phyloP scores from a whole-genome alignment of 2,888 invertebrate species.

The Cetonia aurata region DNA sequence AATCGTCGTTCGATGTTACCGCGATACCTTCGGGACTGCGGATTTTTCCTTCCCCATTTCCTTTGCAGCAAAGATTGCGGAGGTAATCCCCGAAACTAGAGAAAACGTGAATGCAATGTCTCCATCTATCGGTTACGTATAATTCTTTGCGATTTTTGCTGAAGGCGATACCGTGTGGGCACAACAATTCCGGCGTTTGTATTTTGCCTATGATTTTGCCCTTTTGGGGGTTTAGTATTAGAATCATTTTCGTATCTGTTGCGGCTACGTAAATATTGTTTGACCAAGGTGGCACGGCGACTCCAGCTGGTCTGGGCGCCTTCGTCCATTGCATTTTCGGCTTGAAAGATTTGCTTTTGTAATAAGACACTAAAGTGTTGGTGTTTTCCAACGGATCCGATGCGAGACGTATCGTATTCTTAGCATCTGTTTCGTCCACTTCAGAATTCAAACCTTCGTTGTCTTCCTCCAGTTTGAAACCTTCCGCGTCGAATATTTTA shows the following conservation, averaged over 20 bases:
- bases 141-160: conserved; percentile 71
- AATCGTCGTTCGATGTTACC: conserved; percentile 68
- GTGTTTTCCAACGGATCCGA: conserved; percentile 69
- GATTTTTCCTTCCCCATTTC: conserved; percentile 73
- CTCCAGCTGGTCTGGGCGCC: conserved; percentile 76
- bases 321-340: conserved; percentile 72
- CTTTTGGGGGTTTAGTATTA: conserved; percentile 58
- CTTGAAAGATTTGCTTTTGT: conserved; percentile 69
- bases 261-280: conserved; percentile 78
- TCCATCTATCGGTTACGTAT: conserved; percentile 77
- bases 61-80: conserved; percentile 75
- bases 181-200: conserved; percentile 71
- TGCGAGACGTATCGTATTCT: conserved; percentile 58
- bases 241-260: conserved; percentile 61
- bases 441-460: conserved; percentile 67
- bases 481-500: conserved; percentile 71
- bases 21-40: conserved; percentile 82
- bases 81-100: conserved; percentile 73
- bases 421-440: conserved; percentile 64
- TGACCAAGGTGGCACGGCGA: conserved; percentile 75
- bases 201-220: conserved; percentile 69
- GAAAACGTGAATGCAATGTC: conserved; percentile 78
- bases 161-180: conserved; percentile 74
- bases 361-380: conserved; percentile 68
- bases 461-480: conserved; percentile 70